A percentile compares a stretch with the other conserved stretches of the same genome.
phyloP scores from a whole-genome alignment of 2,797 vertebrate species.

The Lepus townsendii region DNA sequence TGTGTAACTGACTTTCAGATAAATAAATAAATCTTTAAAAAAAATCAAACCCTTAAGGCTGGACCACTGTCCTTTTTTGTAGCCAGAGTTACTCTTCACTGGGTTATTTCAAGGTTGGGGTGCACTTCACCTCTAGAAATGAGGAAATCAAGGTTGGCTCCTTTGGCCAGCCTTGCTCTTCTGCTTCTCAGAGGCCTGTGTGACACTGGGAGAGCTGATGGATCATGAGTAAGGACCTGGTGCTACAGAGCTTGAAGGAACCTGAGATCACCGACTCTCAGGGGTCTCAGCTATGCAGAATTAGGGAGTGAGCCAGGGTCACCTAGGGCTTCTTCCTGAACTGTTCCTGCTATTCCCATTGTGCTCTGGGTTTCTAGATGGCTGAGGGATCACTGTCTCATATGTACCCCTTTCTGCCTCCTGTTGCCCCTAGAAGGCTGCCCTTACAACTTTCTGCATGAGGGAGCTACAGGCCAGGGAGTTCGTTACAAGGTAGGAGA shows the following conservation, averaged over 20 bases:
- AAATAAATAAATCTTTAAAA: too few species aligned
- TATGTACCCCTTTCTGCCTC: fast-evolving
- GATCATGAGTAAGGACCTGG: neutral
- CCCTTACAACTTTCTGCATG: neutral
- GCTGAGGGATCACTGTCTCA: neutral
- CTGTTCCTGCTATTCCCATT: fast-evolving
- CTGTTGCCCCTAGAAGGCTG: neutral
- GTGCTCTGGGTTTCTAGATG: neutral
- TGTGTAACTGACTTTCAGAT: too few species aligned
- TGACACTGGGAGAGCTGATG: neutral
- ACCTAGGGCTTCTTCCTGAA: neutral
- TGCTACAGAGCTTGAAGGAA: neutral
- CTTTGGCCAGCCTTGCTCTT: neutral
- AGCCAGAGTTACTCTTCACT: neutral
- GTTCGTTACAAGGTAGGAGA: neutral
- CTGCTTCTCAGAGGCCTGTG: neutral
- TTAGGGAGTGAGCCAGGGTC: neutral
- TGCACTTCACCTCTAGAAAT: neutral
- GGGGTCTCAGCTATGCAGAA: neutral
- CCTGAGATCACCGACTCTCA: neutral
- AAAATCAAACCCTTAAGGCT: neutral
- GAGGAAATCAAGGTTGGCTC: neutral
- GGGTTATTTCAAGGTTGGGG: neutral
- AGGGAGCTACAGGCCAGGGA: neutral
- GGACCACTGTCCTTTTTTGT: neutral